Conservation (phyloP, 2,113 vertebrate genomes). For the Andinoacara biseriatus region DNA sequence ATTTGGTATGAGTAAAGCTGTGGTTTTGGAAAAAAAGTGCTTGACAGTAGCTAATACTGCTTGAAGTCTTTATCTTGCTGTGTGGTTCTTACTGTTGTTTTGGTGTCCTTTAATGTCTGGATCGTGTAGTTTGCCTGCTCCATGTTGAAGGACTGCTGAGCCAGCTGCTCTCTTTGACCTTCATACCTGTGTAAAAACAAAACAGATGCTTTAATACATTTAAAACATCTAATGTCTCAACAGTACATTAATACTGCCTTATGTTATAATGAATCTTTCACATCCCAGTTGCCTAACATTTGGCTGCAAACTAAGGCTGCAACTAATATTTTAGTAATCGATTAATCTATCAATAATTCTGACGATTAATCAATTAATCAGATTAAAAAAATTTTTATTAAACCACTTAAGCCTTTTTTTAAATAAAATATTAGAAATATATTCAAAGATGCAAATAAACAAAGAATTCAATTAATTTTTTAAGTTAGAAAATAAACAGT, state of each 20-base stretch:
- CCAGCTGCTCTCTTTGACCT: conserved; percentile 93
- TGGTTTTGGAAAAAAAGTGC: neutral
- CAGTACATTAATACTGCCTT: neutral
- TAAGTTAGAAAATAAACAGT: no score
- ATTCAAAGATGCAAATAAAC: no score
- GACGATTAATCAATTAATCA: no score
- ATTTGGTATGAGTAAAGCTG: neutral
- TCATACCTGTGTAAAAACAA: conserved; percentile 86
- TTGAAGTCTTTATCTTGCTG: neutral
- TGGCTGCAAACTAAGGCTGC: neutral
- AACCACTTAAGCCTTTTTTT: no score
- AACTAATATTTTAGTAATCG: no score
- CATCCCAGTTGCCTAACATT: neutral
- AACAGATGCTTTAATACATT: neutral
- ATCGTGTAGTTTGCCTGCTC: conserved; percentile 99
- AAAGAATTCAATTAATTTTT: no score
- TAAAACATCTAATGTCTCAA: neutral
- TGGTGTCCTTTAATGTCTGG: conserved; percentile 96
- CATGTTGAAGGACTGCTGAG: conserved; percentile 99
- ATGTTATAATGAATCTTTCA: neutral
- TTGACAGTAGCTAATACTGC: neutral
- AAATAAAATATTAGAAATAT: no score
- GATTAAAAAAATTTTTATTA: no score
- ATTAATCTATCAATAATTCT: no score
- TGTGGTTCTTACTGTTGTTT: conserved; percentile 89